phyloP scores from a whole-genome alignment of 1,140 invertebrate genomes.

The Drosophila kanapiae region DNA sequence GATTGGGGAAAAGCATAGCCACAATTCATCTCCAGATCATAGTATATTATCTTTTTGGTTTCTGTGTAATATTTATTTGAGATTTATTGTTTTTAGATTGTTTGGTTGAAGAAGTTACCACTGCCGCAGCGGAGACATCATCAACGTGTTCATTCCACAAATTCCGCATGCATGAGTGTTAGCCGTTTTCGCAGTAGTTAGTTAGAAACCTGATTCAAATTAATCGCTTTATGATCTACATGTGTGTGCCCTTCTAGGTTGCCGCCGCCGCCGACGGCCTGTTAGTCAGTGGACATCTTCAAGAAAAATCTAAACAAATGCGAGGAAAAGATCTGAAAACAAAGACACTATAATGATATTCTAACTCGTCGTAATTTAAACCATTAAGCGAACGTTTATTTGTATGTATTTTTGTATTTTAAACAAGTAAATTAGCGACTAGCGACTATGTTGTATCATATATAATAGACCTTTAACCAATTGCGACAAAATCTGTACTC shows the following conservation, averaged over 20 bases:
- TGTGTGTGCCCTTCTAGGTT: constrained; percentile 58
- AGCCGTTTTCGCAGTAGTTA: constrained; percentile 25
- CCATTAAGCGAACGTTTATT: constrained; percentile 64
- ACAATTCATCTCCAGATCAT: constrained; percentile 5
- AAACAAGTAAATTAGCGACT: constrained; percentile 51
- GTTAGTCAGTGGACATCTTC: constrained; percentile 47
- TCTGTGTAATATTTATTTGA: constrained; percentile 39
- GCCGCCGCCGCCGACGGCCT: constrained; percentile 62
- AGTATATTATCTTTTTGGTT: constrained; percentile 10
- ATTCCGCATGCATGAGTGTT: constrained; percentile 55
- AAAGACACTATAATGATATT: constrained; percentile 71
- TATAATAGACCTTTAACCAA: constrained; percentile 49
- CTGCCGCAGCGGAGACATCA: constrained; percentile 35
- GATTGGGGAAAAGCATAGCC: neutral
- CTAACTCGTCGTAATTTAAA: constrained; percentile 46
- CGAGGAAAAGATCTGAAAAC: constrained; percentile 23
- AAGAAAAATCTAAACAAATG: constrained; percentile 6
- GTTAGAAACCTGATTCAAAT: neutral
- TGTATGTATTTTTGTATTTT: constrained; percentile 74
- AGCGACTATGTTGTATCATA: constrained; percentile 59
- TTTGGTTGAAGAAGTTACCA: constrained; percentile 69
- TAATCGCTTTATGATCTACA: constrained; percentile 14
- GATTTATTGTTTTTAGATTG: constrained; percentile 70
- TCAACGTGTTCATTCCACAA: constrained; percentile 43
- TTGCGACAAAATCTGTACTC: constrained; percentile 22